Base-by-base conservation (phyloP, 2,113 vertebrate species). In the Dipodomys ordii region DNA sequence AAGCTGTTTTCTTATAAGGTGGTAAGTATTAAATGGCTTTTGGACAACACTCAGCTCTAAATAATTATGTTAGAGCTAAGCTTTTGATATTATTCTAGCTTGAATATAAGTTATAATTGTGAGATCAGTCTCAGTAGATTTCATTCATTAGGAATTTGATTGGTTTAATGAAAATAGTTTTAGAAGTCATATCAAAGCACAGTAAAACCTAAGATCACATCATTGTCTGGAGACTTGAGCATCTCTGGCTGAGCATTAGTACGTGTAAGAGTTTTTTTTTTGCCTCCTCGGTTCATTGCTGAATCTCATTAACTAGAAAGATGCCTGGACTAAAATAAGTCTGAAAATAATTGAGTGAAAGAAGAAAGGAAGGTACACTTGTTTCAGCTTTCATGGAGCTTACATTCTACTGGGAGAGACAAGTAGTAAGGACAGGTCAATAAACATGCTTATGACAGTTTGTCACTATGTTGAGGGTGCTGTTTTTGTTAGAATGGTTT, bases 11-110 rank as follows among this genome's bases (percentile, higher is more conserved):
- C 76, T 87, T 69, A 9, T 69, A 53, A 64, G 96, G 79, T 57
- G n/a, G 25, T 22, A 35, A 93, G 25, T 93, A 93, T 81, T 84
- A 89, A 87, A 30, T n/a, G 71, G 68, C 78, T 44, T 89, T 87
- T 62, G 92, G 93, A 83, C 64, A 78, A 22, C 76, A n/a, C 79
- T 92, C 25, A 57, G 72, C 85, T 87, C 53, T 78, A 83, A 85
- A 69, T 80, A 80, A 35, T 62, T 57, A 27, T 86, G 46, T 91
- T 83, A 64, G 68, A 78, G 57, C 53, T 32, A 44, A 90, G 83
- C 44, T 90, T 84, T 88, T 67, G n/a, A 87, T 20, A 2, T 90
- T 83, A 27, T 10, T 35, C 3, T 39, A n/a, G 19, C 0, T 80
- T 93, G 22, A 69, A 27, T n/a, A 23, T 89, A 68, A 64, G 0